Evolutionary conservation across 2,113 vertebrate genomes (phyloP), one percentile per base, ranked within the genome.

Genomic region (Ceratotherium simum): DNA sequence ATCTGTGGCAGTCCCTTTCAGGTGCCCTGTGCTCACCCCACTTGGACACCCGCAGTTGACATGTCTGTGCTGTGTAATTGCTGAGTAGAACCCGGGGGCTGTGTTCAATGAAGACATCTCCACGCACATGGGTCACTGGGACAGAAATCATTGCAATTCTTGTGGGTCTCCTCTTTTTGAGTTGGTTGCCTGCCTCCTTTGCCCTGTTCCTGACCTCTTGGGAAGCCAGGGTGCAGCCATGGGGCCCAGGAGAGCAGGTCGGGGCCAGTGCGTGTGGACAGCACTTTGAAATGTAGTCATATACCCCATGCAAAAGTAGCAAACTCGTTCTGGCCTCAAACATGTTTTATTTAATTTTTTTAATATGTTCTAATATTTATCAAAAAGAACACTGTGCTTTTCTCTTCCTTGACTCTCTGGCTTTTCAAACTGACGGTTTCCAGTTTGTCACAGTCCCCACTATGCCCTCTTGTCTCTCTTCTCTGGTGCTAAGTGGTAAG

Each of bases 1-100:
- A 0, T 16, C 3, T 1, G 16, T 16, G 33, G 29, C 8, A 8
- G 20, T 48, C 27, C 21, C 17, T 46, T 12, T 27, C 10, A 4
- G 16, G 18, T n/a, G 21, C 16, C 1, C 31, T 13, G 2, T 18
- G 9, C 16, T 29, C 39, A 14, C 6, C 31, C 0, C 1, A 10
- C 79, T 23, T 5, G 10, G 16, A 75, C n/a, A 13, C 58, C 62
- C 0, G 0, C 5, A 3, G 31, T 6, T 42, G 78, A 29, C 3
- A 0, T 23, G 51, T 54, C 42, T 56, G 65, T 83, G 36, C 85
- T 58, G 7, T 69, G 64, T 46, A 10, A 13, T 48, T 13, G 21
- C 23, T 8, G 39, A 75, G 33, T 39, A 75, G 6, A 65, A 11
- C n/a, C 36, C 25, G 8, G 12, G 54, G 82, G 4, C 79, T 73